Percentiles rank a stretch among this genome's conserved stretches.
Evolutionary conservation across 2,797 vertebrate genomes (phyloP).

Genomic region (Loriculus beryllinus): DNA sequence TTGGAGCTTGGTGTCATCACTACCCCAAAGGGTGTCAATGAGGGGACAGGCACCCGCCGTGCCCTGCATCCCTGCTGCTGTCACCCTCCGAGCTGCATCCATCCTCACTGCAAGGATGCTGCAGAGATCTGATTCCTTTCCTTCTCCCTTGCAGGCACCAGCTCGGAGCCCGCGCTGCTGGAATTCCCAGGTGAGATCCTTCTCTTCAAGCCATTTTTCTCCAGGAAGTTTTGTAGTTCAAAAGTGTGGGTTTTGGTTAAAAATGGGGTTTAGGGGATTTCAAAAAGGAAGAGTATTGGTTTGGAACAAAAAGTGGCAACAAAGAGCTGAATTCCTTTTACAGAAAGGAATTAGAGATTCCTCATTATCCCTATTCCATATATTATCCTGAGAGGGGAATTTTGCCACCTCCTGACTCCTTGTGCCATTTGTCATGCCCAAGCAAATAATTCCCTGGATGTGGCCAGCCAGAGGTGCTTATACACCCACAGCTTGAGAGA

Average conservation of each 20-base stretch:
- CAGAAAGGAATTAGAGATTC: neutral
- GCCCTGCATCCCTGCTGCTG: neutral
- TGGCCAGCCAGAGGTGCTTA: neutral
- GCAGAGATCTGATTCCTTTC: neutral
- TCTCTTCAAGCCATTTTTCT: neutral
- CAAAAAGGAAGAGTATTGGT: accelerated
- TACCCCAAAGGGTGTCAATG: neutral
- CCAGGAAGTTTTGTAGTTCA: neutral
- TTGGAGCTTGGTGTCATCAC: neutral
- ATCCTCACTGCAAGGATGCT: neutral
- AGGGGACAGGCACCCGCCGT: neutral
- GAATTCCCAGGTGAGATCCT: constrained; percentile 71
- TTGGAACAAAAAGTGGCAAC: neutral
- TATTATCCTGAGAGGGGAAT: neutral
- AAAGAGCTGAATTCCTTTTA: neutral
- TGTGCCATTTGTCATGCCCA: accelerated
- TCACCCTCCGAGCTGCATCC: neutral
- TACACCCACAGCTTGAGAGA: neutral
- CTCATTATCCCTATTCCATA: accelerated
- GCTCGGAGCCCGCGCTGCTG: neutral
- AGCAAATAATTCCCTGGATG: neutral
- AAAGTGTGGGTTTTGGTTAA: neutral
- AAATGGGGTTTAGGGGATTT: neutral
- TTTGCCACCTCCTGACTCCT: neutral
- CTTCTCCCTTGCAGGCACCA: constrained; percentile 65